Evolutionary conservation across 2,888 invertebrate genomes (phyloP).

Genomic region (Heteromurus nitidus): DNA sequence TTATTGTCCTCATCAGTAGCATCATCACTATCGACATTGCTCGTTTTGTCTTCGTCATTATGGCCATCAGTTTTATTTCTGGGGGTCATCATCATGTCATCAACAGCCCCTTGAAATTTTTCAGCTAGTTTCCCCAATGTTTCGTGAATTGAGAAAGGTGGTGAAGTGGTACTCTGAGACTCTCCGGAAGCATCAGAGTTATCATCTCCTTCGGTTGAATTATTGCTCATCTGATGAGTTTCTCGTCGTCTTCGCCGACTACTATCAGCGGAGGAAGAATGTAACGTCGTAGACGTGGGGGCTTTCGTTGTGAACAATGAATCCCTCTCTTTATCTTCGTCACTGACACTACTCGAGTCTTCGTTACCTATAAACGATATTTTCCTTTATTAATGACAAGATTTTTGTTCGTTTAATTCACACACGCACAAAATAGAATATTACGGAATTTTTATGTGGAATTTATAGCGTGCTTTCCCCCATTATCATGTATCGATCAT

Average conservation of each 20-base stretch:
- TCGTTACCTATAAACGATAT: slow-evolving; percentile 28
- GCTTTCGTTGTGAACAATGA: not conserved
- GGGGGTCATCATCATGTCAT: slow-evolving; percentile 31
- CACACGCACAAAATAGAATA: not conserved
- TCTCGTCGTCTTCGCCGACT: slow-evolving; percentile 41
- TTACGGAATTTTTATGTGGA: not conserved
- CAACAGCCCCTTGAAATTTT: slow-evolving; percentile 24
- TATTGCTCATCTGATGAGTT: slow-evolving; percentile 55
- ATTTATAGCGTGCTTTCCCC: too few species aligned
- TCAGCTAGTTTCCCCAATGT: slow-evolving; percentile 39
- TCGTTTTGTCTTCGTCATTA: slow-evolving; percentile 11
- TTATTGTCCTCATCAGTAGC: slow-evolving; percentile 26
- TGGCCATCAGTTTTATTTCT: slow-evolving; percentile 12
- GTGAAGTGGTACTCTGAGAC: not conserved
- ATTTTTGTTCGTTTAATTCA: not conserved
- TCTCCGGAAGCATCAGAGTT: slow-evolving; percentile 16
- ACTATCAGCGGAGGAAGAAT: slow-evolving; percentile 11
- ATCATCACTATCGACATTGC: slow-evolving; percentile 8
- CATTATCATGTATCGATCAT: too few species aligned
- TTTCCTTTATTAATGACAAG: too few species aligned
- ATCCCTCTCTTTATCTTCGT: slow-evolving; percentile 32
- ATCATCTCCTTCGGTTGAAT: slow-evolving; percentile 43
- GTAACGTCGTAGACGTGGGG: not conserved
- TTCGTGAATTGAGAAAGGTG: not conserved
- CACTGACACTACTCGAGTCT: slow-evolving; percentile 10